Conservation (phyloP, 2,888 invertebrate species). For the Pheosia tremula region DNA sequence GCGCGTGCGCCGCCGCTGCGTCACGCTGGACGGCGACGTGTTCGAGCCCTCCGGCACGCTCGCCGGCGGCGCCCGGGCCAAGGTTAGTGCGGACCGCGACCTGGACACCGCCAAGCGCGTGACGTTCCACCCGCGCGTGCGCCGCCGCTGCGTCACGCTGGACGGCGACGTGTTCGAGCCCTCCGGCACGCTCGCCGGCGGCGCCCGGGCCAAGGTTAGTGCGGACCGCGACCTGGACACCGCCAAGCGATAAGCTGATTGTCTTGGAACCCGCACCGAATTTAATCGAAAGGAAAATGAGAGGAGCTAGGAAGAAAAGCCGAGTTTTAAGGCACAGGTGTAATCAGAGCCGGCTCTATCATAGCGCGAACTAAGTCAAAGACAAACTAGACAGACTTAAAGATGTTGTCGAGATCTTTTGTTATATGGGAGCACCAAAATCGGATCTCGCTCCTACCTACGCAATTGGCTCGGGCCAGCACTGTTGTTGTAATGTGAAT, state of each 20-base stretch:
- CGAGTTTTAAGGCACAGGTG: too few relatives aligned
- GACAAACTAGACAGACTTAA: too few relatives aligned
- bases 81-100: constrained; percentile 78
- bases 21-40: constrained; percentile 96
- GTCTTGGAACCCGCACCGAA: too few relatives aligned
- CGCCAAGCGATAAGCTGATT: constrained; percentile 83
- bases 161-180: constrained; percentile 98
- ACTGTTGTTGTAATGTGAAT: too few relatives aligned
- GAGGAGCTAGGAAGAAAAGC: too few relatives aligned
- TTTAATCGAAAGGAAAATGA: too few relatives aligned
- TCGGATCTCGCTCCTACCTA: too few relatives aligned
- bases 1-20: constrained; percentile 87
- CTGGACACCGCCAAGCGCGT: constrained; percentile 92
- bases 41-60: constrained; percentile 96
- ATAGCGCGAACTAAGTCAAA: too few relatives aligned
- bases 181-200: constrained; percentile 95
- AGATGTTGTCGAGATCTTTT: too few relatives aligned
- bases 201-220: constrained; percentile 85
- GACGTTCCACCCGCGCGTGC: constrained; percentile 89
- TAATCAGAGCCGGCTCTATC: too few relatives aligned
- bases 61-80: constrained; percentile 91
- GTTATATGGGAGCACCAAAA: too few relatives aligned
- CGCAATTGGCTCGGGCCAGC: too few relatives aligned
- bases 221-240: constrained; percentile 86
- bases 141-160: constrained; percentile 91